phyloP scores from a whole-genome alignment of 2,888 invertebrate genomes.

The Acanthococcus lagerstroemiae region DNA sequence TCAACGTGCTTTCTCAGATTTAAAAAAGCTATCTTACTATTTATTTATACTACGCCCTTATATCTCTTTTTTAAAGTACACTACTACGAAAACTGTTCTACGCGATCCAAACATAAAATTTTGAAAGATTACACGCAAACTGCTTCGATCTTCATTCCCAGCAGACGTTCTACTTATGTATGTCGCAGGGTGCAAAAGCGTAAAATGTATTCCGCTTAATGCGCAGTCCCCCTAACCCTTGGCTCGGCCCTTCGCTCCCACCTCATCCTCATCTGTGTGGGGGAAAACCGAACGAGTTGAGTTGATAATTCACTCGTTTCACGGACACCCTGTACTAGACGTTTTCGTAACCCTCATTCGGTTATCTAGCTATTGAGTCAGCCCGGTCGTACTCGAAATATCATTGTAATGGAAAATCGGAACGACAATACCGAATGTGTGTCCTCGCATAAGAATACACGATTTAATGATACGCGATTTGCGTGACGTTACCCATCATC shows the following conservation, averaged over 20 bases:
- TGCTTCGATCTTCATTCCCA: no score
- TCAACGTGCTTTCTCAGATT: no score
- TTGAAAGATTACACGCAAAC: no score
- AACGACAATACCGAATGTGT: neutral
- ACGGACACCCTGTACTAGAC: neutral
- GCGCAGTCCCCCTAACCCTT: no score
- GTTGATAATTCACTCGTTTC: neutral
- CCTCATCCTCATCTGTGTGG: no score
- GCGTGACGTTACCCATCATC: slow-evolving; percentile 6
- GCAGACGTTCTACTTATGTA: no score
- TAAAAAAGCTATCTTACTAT: no score
- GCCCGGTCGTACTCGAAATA: neutral
- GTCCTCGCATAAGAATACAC: slow-evolving; percentile 17
- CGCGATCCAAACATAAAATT: no score
- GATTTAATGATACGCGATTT: slow-evolving; percentile 25
- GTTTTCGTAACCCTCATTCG: neutral
- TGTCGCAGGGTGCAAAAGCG: neutral
- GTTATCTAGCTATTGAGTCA: neutral
- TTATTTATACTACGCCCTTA: no score
- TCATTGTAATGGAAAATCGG: neutral
- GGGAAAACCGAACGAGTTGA: neutral
- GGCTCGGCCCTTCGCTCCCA: no score
- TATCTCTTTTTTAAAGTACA: no score
- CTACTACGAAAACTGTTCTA: no score
- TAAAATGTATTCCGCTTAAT: neutral